These are phyloP conservation scores for Mormyrops boulengeri DNA, from an alignment of 2,797 vertebrate species.

Conservation along the genomic window DNA sequence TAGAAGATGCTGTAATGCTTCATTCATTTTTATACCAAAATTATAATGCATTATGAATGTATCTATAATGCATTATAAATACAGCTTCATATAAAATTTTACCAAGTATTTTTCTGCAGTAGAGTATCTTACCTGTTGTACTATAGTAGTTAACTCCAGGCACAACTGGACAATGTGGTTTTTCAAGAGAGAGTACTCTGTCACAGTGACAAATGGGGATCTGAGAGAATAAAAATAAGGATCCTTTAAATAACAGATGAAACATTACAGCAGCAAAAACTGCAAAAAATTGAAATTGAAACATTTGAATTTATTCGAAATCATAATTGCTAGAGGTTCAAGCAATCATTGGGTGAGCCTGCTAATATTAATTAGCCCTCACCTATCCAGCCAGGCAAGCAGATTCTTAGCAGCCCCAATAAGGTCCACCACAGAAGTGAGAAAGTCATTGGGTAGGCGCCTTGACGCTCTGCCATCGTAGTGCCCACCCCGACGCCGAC, in stretches of 20 bases:
- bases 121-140: conserved; percentile 76
- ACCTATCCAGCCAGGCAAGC: conserved; percentile 97
- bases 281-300: neutral
- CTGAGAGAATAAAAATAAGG: conserved; percentile 48
- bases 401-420: conserved; percentile 97
- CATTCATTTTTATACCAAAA: neutral
- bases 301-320: neutral
- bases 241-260: neutral
- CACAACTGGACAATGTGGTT: conserved; percentile 84
- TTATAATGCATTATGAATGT: neutral
- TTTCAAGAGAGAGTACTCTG: conserved; percentile 90
- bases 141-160: conserved; percentile 94
- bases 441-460: conserved; percentile 92
- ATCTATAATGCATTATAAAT: neutral
- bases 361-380: neutral
- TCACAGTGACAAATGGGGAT: conserved; percentile 89
- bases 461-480: conserved; percentile 79
- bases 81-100: neutral
- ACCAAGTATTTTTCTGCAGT: neutral
- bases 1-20: neutral
- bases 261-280: neutral
- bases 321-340: neutral
- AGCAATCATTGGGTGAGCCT: neutral
- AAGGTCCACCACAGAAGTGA: conserved; percentile 95
- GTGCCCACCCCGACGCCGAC: conserved; percentile 87